phyloP scores from a whole-genome alignment of 2,113 vertebrate species.

The Saiga tatarica region DNA sequence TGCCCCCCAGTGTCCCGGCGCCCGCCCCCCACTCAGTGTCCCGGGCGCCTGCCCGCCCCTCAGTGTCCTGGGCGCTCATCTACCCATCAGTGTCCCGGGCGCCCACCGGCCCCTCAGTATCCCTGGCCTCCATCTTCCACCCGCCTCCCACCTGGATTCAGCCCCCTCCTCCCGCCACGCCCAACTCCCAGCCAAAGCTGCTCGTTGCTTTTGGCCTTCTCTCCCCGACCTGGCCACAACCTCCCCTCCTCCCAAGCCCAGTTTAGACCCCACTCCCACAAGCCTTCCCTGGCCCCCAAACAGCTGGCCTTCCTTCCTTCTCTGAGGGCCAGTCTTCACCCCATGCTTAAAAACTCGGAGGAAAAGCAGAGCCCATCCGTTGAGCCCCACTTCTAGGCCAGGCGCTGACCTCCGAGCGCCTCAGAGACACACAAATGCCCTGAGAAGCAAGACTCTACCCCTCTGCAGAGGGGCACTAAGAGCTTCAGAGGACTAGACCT shows the following conservation, averaged over 20 bases:
- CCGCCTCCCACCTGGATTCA: not conserved
- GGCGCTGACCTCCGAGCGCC: not conserved
- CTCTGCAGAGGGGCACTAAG: not conserved
- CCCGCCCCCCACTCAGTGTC: not conserved
- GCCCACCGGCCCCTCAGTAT: too few species aligned
- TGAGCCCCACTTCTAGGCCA: not conserved
- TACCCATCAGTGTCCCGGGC: not conserved
- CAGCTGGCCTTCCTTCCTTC: not conserved
- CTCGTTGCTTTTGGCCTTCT: not conserved
- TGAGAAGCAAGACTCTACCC: not conserved
- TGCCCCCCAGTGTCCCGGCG: too few species aligned
- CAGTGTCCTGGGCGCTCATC: accelerated
- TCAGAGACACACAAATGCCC: not conserved
- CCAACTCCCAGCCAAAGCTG: not conserved
- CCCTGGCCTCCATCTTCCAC: not conserved
- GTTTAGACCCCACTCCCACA: not conserved
- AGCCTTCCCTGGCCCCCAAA: not conserved
- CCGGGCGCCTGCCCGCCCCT: accelerated
- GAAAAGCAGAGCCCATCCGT: not conserved
- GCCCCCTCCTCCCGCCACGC: not conserved
- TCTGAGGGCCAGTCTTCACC: not conserved
- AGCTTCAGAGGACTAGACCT: not conserved
- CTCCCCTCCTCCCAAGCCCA: not conserved
- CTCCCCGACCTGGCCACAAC: not conserved
- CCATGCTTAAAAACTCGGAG: not conserved